Base-by-base conservation (phyloP, 1,140 invertebrate species). In the Magallana angulata region DNA sequence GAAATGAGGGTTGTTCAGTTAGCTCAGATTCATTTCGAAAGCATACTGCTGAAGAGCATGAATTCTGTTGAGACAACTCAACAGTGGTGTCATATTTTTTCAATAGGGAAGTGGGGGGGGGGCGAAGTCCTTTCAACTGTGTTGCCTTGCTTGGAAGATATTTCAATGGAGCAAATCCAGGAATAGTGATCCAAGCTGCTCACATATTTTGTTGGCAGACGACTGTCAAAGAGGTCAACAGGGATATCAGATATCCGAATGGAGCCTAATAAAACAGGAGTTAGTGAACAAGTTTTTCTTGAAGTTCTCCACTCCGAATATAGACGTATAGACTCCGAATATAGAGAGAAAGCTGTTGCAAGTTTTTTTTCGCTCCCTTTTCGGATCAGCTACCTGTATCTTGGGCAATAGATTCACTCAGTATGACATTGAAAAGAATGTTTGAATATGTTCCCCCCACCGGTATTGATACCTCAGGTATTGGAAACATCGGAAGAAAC, bases 61-160 rank as follows among this genome's bases (percentile, higher is more conserved):
- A 24, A 82, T 86, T 16, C 57, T 86, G 24, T 68, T 88, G 18
- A 57, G 88, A 89, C 88, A 89, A 89, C n/a, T 57, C 85, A n/a
- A 86, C 84, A 24, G 88, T 86, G 18, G 85, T 89, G 2, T 76
- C 58, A 24, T 89, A 89, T 24, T 24, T 24, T 48, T 82, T 88
- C 16, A 85, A 88, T 59, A 36, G 24, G 1, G 71, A 88, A 56
- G 24, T 0, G 24, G 24, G 24, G 87, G 84, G n/a, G 87, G 87
- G 7, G 85, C 88, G 48, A 82, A 56, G 16, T 88, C 85, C 1
- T 82, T 81, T 1, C n/a, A 18, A 18, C 57, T 89, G 16, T 88
- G 87, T 59, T 64, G 7, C 16, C 18, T 86, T 18, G 71, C 82
- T 16, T 89, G 84, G 88, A 56, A 68, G 56, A 83, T 84, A 56